These are phyloP conservation scores for Cotesia vestalis DNA, from an alignment of 1,140 invertebrate genomes.

Conservation along the genomic window DNA sequence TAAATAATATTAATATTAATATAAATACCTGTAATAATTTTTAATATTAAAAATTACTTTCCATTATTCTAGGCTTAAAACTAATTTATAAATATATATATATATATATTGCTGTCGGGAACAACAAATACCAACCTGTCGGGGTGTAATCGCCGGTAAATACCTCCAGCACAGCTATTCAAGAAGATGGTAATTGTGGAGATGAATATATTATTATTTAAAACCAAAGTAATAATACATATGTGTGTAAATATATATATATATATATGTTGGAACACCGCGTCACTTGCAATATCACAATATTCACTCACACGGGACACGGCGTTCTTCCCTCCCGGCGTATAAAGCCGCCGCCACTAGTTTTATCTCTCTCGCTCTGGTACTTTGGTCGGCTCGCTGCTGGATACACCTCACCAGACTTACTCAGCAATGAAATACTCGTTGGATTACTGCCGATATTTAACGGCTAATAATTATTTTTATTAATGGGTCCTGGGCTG, in stretches of 20 bases:
- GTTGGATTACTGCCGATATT: background rate
- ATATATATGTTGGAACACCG: conserved; percentile 19
- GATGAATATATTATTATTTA: too few relatives aligned
- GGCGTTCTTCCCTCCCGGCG: conserved; percentile 25
- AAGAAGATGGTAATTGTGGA: too few relatives aligned
- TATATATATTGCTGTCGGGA: conserved; percentile 7
- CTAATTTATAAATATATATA: background rate
- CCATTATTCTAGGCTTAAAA: too few relatives aligned
- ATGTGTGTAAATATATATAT: too few relatives aligned
- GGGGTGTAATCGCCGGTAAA: conserved; percentile 22
- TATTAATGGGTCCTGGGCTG: conserved; percentile 42
- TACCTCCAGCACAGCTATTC: too few relatives aligned
- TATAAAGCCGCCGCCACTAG: conserved; percentile 16
- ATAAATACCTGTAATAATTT: too few relatives aligned
- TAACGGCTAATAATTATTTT: conserved; percentile 27
- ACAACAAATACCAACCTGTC: too few relatives aligned
- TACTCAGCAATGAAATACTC: background rate
- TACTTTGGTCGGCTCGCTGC: conserved; percentile 11
- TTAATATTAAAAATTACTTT: too few relatives aligned
- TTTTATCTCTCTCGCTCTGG: conserved; percentile 35
- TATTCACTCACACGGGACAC: conserved; percentile 7
- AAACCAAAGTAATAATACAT: too few relatives aligned
- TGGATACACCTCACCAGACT: conserved; percentile 4
- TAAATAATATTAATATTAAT: too few relatives aligned
- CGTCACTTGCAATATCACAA: conserved; percentile 39